Evolutionary conservation across 2,888 invertebrate genomes (phyloP), one percentile per base, ranked within the genome.

Genomic region (Drosophila anceps): DNA sequence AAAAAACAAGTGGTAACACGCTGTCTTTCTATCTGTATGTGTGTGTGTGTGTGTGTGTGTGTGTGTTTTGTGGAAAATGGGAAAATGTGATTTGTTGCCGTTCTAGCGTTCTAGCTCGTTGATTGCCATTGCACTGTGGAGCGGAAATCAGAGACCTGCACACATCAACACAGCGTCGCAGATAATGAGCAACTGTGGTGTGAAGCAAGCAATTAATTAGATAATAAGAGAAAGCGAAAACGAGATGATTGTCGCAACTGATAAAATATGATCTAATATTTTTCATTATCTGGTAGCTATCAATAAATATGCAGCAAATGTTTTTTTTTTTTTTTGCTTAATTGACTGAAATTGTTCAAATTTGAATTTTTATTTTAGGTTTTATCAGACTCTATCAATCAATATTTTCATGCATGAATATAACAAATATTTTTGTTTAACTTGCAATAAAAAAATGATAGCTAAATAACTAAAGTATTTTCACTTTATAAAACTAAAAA

Each of bases 81-180:
- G 73, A 76, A 84, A 84, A 88, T 84, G 72, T 74, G 86, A 85
- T 86, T 86, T 81, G 63, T 57, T 59, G 70, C 66, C 44, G 61
- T 59, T 63, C 48, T n/a, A n/a, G n/a, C n/a, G n/a, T n/a, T 20
- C 48, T 44, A 50, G 70, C 50, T 60, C 51, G 39, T 57, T 74
- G 62, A 74, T 63, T 68, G 61, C 53, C 50, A 44, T 46, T 46
- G 60, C 60, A 62, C 60, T 39, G 62, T 54, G 48, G 24, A 44
- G 29, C 53, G 31, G 63, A 58, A 64, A 68, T 64, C 67, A 54
- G 48, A 78, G 55, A 69, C 33, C 33, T 51, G 39, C 2, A 2
- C 59, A 18, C 37, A 48, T n/a, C 44, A 10, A 8, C n/a, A 24
- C 18, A 43, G 1, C 51, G 6, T 4, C 2, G 0, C 35, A 24